Base-by-base conservation (phyloP, 2,113 vertebrate genomes). In the Mola mola region DNA sequence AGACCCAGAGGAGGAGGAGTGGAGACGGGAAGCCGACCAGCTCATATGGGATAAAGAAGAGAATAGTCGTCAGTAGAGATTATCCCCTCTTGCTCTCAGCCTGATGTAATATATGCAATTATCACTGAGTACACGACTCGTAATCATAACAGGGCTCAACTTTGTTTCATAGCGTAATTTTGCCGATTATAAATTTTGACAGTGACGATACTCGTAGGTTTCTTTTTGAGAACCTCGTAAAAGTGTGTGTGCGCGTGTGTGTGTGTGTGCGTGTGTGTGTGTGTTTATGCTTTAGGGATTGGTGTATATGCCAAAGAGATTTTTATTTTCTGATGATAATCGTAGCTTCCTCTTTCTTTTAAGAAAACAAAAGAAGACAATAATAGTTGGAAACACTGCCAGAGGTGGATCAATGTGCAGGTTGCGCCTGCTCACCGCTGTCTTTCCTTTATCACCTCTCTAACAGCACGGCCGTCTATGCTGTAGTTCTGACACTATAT, bases 231-330 rank as follows among this genome's bases (percentile, higher is more conserved):
- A 79, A 69, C 53, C 41, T 84, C 83, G 75, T 67, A 62, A 60
- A 78, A 64, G 76, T 70, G 66, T 65, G 72, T 28, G 36, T 46
- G 56, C 64, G 48, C 62, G 65, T 55, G 49, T 47, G 57, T 66
- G 73, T 40, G 12, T 19, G 53, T 26, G 47, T 26, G 53, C 61
- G 38, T 66, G 52, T 48, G 52, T 61, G 48, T 42, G 72, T 41
- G 78, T 79, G 77, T 83, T 80, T 79, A 78, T 25, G 84, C 87
- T 88, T 89, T 72, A 59, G 84, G 87, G 84, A 87, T 87, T 11
- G 89, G 83, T 89, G 47, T 86, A 67, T 87, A 89, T 82, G 88
- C 91, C 90, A 92, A 92, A 92, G 88, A 92, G 83, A 91, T 89
- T 91, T 92, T 38, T 88, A 90, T 89, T 85, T 85, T 88, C 85